These are phyloP conservation scores for Penaeus indicus DNA, from an alignment of 1,140 invertebrate species.

Conservation along the genomic window DNA sequence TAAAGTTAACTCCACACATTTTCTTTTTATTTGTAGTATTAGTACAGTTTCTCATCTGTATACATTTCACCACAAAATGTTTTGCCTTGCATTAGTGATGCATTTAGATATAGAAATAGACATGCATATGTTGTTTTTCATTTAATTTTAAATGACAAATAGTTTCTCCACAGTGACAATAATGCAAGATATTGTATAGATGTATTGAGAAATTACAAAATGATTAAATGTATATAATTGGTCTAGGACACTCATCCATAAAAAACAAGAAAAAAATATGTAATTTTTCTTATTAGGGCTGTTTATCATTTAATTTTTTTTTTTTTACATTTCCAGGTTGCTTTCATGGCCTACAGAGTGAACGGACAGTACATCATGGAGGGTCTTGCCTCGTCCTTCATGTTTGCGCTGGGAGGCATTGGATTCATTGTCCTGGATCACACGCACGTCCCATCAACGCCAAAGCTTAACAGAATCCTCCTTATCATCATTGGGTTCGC, in stretches of 20 bases:
- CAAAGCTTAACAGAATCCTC: conserved; percentile 92
- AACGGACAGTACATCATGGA: conserved; percentile 99
- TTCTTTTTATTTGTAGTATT: not conserved
- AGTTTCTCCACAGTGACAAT: no score
- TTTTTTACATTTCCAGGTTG: conserved; percentile 75
- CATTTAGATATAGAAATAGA: no score
- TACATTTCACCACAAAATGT: no score
- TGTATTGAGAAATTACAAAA: no score
- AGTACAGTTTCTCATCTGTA: not conserved
- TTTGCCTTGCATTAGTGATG: no score
- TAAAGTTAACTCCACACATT: not conserved
- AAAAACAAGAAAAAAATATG: no score
- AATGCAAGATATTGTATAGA: no score
- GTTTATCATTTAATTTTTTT: not conserved
- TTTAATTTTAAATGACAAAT: no score
- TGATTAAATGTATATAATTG: not conserved
- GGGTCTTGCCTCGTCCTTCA: conserved; percentile 94
- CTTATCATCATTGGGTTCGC: conserved; percentile 86
- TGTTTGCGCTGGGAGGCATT: conserved; percentile 94
- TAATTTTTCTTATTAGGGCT: no score
- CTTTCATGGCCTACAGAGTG: conserved; percentile 98
- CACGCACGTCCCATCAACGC: conserved; percentile 91
- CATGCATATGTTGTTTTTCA: no score
- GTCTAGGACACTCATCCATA: not conserved
- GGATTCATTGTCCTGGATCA: conserved; percentile 97